Evolutionary conservation across 2,888 invertebrate species (phyloP).

Genomic region (Apomyelois bistriatella): DNA sequence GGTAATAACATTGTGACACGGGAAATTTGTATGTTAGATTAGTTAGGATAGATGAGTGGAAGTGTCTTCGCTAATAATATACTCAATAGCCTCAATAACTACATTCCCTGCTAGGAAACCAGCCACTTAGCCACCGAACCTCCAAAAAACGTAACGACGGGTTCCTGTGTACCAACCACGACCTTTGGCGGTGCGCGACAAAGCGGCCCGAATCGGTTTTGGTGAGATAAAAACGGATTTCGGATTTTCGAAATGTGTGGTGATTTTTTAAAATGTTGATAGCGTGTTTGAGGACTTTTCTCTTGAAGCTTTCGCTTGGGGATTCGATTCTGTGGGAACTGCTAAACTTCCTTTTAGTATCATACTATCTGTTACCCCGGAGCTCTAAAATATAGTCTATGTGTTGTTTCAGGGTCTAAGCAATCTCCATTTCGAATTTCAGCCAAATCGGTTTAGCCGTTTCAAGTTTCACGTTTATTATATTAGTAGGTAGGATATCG

Average conservation of each 20-base stretch:
- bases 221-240: constrained; percentile 3
- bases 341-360: no score
- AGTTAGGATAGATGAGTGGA: no score
- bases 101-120: background rate
- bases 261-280: background rate
- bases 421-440: no score
- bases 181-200: constrained; percentile 18
- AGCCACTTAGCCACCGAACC: constrained; percentile 11
- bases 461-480: no score
- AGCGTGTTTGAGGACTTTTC: background rate
- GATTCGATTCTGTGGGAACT: background rate
- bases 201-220: constrained; percentile 12
- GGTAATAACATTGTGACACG: no score
- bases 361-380: no score
- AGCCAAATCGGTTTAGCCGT: no score
- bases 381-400: no score
- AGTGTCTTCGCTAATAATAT: no score
- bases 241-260: background rate
- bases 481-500: no score
- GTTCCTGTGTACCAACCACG: constrained; percentile 17
- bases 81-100: background rate
- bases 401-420: no score
- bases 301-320: background rate
- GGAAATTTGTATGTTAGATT: no score
- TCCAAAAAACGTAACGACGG: constrained; percentile 18